Conservation (phyloP, 1,140 invertebrate genomes). For the Himalopsyche phryganea region DNA sequence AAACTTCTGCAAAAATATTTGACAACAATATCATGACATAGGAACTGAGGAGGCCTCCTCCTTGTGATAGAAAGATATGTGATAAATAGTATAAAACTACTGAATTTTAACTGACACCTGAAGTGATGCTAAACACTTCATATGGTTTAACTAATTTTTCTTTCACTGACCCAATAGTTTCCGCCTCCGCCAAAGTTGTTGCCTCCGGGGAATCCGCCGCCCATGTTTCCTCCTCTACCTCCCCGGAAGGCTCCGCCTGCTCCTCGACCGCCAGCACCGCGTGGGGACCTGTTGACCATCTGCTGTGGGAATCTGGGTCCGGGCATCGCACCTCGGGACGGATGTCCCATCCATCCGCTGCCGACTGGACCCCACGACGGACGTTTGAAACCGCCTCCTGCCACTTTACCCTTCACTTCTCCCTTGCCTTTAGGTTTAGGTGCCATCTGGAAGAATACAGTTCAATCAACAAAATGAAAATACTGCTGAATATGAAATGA, state of each 20-base stretch:
- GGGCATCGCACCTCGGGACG: too few species aligned
- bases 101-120: too few species aligned
- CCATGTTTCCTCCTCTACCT: background rate
- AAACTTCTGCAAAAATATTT: too few species aligned
- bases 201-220: background rate
- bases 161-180: background rate
- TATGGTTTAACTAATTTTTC: too few species aligned
- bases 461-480: background rate
- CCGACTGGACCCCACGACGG: background rate
- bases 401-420: background rate
- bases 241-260: conserved; percentile 2
- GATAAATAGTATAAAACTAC: too few species aligned
- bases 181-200: background rate
- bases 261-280: background rate
- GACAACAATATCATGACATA: too few species aligned
- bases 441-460: background rate
- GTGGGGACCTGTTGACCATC: background rate
- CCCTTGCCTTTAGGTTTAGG: background rate
- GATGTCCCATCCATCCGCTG: too few species aligned
- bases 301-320: background rate
- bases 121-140: too few species aligned
- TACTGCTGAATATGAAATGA: too few species aligned
- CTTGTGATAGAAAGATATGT: too few species aligned
- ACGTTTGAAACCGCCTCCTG: background rate
- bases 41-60: too few species aligned